Percentiles rank a stretch among this genome's conserved stretches.
phyloP scores from a whole-genome alignment of 2,113 vertebrate genomes.

The Gadus macrocephalus region DNA sequence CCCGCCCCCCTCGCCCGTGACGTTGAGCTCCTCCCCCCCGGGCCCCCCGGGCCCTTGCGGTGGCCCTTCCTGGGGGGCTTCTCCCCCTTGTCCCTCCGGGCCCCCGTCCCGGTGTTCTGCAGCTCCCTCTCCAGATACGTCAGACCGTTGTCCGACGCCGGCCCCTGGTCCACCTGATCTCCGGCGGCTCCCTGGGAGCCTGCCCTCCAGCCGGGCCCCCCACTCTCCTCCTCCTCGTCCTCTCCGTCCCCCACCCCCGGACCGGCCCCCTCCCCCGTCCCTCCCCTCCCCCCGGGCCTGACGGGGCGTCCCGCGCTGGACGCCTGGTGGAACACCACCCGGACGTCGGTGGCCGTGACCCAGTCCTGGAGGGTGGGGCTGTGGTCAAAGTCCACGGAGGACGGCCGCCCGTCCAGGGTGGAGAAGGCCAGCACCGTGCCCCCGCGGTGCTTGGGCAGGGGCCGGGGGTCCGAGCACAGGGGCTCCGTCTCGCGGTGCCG shows the following conservation, averaged over 20 bases:
- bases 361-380: slow-evolving; percentile 83
- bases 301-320: slow-evolving; percentile 42
- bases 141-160: slow-evolving; percentile 41
- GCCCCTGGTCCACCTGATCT: slow-evolving; percentile 36
- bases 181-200: slow-evolving; percentile 35
- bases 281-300: slow-evolving; percentile 32
- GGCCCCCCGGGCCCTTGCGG: slow-evolving; percentile 49
- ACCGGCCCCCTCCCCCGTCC: slow-evolving; percentile 24
- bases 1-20: slow-evolving; percentile 60
- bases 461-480: slow-evolving; percentile 76
- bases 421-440: slow-evolving; percentile 77
- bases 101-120: slow-evolving; percentile 43
- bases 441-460: slow-evolving; percentile 72
- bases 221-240: slow-evolving; percentile 21
- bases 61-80: slow-evolving; percentile 49
- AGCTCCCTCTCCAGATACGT: slow-evolving; percentile 50
- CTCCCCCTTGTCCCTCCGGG: slow-evolving; percentile 40
- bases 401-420: slow-evolving; percentile 76
- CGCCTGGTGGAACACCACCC: slow-evolving; percentile 69
- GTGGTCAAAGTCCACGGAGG: slow-evolving; percentile 75
- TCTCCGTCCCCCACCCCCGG: slow-evolving; percentile 3
- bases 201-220: slow-evolving; percentile 46
- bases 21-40: slow-evolving; percentile 65
- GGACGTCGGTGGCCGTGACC: slow-evolving; percentile 82
- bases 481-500: slow-evolving; percentile 76